Evolutionary conservation across 2,888 invertebrate species (phyloP).

Genomic region (Phyto melanocephala): DNA sequence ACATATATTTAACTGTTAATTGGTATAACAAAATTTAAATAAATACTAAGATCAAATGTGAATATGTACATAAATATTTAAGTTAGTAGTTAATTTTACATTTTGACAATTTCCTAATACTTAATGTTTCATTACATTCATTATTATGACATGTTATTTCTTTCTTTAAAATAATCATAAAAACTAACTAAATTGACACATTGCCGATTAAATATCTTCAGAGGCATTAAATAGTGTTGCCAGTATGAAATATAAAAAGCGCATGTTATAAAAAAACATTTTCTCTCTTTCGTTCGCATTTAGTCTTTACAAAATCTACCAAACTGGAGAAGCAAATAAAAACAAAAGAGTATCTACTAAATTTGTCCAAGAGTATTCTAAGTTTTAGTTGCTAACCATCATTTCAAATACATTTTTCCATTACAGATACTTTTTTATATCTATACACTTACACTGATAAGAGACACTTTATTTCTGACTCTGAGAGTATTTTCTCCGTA

Average conservation of each 20-base stretch:
- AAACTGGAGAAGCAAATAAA: not conserved
- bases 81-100: too few relatives aligned
- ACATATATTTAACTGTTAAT: too few relatives aligned
- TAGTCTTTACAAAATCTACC: not conserved
- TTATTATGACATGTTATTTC: too few relatives aligned
- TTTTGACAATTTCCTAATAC: too few relatives aligned
- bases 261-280: constrained; percentile 38
- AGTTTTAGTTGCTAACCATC: constrained; percentile 62
- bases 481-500: not conserved
- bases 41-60: too few relatives aligned
- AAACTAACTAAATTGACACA: not conserved
- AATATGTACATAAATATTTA: too few relatives aligned
- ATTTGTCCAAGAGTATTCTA: constrained; percentile 22
- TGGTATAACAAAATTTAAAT: too few relatives aligned
- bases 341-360: constrained; percentile 38
- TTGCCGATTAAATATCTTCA: not conserved
- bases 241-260: constrained; percentile 37
- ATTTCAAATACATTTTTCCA: constrained; percentile 53
- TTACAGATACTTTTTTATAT: constrained; percentile 31
- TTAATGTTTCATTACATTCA: too few relatives aligned
- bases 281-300: not conserved
- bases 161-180: too few relatives aligned
- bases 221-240: constrained; percentile 27
- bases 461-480: not conserved
- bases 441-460: constrained; percentile 30